These are phyloP conservation scores for Dasysyrphus tricinctus DNA, from an alignment of 2,888 invertebrate genomes.

Conservation along the genomic window DNA sequence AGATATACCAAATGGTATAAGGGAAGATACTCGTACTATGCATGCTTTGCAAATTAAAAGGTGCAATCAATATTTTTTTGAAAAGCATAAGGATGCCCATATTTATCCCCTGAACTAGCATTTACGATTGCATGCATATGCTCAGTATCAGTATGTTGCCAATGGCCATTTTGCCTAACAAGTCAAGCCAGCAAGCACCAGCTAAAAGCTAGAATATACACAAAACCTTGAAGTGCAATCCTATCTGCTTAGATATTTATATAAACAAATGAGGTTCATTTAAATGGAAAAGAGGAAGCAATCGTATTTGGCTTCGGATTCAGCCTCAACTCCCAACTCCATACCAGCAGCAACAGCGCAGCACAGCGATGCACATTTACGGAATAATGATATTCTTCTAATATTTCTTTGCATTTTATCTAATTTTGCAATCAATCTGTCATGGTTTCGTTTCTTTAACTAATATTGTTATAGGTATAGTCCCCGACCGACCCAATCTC, in stretches of 20 bases:
- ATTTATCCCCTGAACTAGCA: constrained; percentile 34
- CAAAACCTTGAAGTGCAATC: constrained; percentile 18
- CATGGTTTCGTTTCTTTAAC: constrained; percentile 67
- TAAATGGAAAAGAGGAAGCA: constrained; percentile 73
- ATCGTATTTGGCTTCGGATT: constrained; percentile 35
- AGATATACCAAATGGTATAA: constrained; percentile 8
- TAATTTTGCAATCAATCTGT: constrained; percentile 72
- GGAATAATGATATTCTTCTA: constrained; percentile 76
- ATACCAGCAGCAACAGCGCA: not conserved
- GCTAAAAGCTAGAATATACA: not conserved
- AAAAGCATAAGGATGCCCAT: constrained; percentile 57
- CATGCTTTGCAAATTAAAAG: constrained; percentile 61
- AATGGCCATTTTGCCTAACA: constrained; percentile 3
- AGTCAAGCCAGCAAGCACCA: constrained; percentile 3
- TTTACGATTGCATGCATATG: constrained; percentile 20
- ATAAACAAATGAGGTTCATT: constrained; percentile 70
- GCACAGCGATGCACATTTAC: constrained; percentile 65
- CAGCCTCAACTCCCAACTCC: not conserved
- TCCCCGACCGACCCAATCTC: not conserved
- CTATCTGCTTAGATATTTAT: constrained; percentile 1
- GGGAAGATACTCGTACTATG: not conserved
- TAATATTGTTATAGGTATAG: constrained; percentile 54
- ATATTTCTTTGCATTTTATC: constrained; percentile 75
- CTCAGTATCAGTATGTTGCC: constrained; percentile 15
- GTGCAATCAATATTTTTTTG: constrained; percentile 68